Base-by-base conservation (phyloP, 2,797 vertebrate genomes). In the Ammospiza maritima region DNA sequence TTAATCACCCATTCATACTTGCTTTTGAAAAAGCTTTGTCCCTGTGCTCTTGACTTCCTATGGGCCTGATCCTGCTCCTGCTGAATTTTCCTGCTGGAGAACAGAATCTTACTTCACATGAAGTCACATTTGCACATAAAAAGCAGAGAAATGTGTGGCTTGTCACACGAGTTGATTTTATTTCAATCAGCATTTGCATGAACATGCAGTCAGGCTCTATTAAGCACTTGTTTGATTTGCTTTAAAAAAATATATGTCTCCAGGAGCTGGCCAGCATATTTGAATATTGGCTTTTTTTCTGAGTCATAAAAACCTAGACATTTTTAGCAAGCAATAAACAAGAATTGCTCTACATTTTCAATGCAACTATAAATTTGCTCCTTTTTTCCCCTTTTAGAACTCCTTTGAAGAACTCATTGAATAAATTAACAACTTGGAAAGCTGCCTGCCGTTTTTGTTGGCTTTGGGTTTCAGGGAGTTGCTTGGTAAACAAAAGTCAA, bases 401-500 rank as follows among this genome's bases (percentile, higher is more conserved):
- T 93, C 76, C 95, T 97, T 98, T 98, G 97, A 98, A 98, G 97
- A 97, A 96, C 89, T 97, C 97, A 96, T 97, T 96, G 94, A 97
- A 97, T 97, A 98, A 98, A 98, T 98, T 98, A 98, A 96, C 96
- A 96, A 89, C 94, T 96, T 98, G 97, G 97, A 97, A 96, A 93
- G 38, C 78, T 91, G 96, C 97, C 98, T 97, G 77, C 81, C 65
- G 88, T 98, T 97, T 98, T 97, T 96, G 95, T 98, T 98, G 97
- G 97, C 97, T 96, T 96, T 96, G 90, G 73, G 71, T 97, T 97
- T 97, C 96, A 97, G 97, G 96, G 98, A 98, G 97, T 97, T 96
- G 96, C 97, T 98, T 96, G 93, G 97, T 98, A 98, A 98, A 98
- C 98, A 98, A 98, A 97, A 98, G 96, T 91, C 97, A 97, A 93